Conservation (phyloP, 2,888 invertebrate genomes). For the Tenthredo mesomela region DNA sequence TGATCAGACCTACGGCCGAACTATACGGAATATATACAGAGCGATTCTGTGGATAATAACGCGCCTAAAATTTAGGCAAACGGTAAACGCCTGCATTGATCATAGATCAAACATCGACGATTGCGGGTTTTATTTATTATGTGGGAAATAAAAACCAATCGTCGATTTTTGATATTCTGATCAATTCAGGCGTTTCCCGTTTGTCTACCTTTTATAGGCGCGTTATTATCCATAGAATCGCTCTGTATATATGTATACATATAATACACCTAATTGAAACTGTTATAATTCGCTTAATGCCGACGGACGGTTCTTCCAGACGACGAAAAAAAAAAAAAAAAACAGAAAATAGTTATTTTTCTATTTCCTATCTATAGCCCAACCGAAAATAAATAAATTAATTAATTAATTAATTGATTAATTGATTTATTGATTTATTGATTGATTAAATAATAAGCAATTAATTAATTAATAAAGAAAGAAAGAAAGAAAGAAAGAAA, state of each 20-base stretch:
- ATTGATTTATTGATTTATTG: background rate
- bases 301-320: slow-evolving; percentile 43
- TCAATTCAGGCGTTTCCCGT: too few relatives aligned
- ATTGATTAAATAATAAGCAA: too few relatives aligned
- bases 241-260: background rate
- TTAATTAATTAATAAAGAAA: background rate
- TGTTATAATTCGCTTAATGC: slow-evolving; percentile 22
- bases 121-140: too few relatives aligned
- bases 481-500: background rate
- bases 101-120: too few relatives aligned
- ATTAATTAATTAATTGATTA: background rate
- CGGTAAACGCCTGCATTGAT: too few relatives aligned
- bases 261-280: background rate
- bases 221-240: too few relatives aligned
- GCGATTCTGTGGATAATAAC: too few relatives aligned
- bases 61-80: too few relatives aligned
- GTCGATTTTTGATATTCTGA: too few relatives aligned
- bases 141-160: too few relatives aligned
- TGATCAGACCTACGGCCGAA: slow-evolving; percentile 15
- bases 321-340: background rate
- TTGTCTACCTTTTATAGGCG: too few relatives aligned
- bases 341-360: slow-evolving; percentile 44
- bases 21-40: background rate
- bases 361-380: slow-evolving; percentile 5
- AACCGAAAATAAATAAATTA: slow-evolving; percentile 8